Evolutionary conservation across 2,113 vertebrate species (phyloP).

Genomic region (Vombatus ursinus): DNA sequence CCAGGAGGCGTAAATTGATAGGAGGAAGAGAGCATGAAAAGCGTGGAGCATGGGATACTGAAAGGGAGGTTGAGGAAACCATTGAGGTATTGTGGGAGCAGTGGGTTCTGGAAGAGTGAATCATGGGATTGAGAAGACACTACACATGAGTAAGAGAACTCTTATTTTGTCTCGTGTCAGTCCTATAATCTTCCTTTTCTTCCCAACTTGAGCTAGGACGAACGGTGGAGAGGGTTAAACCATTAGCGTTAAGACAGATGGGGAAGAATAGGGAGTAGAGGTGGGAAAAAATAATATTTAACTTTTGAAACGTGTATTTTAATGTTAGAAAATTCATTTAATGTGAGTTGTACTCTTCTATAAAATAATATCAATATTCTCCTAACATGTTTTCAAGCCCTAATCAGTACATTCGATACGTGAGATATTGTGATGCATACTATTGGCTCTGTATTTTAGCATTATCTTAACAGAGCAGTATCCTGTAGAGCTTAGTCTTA

Average conservation of each 20-base stretch:
- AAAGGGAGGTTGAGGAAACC: background rate
- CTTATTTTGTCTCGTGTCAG: background rate
- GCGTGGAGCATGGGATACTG: background rate
- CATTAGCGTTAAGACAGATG: background rate
- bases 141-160: background rate
- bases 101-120: background rate
- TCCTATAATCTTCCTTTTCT: background rate
- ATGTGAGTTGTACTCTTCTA: background rate
- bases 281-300: background rate
- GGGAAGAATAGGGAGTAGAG: background rate
- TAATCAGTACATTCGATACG: background rate
- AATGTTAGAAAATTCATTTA: background rate
- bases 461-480: slow-evolving; percentile 1
- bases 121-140: background rate
- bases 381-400: background rate
- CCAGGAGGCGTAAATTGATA: background rate
- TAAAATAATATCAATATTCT: background rate
- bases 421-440: background rate
- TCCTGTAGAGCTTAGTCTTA: background rate
- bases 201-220: background rate
- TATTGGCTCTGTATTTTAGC: background rate
- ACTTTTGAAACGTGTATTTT: background rate
- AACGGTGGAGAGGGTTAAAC: background rate
- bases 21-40: background rate
- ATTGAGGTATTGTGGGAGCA: background rate